These are phyloP conservation scores for Dryocosmus kuriphilus DNA, from an alignment of 2,888 invertebrate species.

Conservation along the genomic window DNA sequence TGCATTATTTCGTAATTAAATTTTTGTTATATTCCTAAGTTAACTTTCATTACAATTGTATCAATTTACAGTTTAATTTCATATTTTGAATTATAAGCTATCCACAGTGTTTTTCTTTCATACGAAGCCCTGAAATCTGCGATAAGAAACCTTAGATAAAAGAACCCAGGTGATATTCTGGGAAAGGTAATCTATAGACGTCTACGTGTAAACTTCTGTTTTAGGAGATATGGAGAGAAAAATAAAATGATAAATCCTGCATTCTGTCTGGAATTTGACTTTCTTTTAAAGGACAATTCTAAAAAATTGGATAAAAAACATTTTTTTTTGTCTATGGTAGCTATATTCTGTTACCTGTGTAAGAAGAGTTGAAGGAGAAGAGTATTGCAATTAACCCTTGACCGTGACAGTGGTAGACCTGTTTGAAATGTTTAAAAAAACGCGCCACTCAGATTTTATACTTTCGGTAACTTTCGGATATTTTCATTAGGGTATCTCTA, in stretches of 20 bases:
- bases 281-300: background rate
- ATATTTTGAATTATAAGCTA: background rate
- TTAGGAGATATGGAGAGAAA: slow-evolving; percentile 37
- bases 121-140: slow-evolving; percentile 28
- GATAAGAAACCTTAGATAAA: slow-evolving; percentile 47
- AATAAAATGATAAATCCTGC: slow-evolving; percentile 33
- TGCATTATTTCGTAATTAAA: too few relatives aligned
- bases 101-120: background rate
- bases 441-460: too few relatives aligned
- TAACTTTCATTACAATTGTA: background rate
- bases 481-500: too few relatives aligned
- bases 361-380: too few relatives aligned
- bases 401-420: too few relatives aligned
- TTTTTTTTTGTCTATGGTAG: too few relatives aligned
- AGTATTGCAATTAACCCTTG: too few relatives aligned
- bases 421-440: too few relatives aligned
- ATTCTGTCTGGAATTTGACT: background rate
- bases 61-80: background rate
- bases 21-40: background rate
- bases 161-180: slow-evolving; percentile 59
- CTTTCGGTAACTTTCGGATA: too few relatives aligned
- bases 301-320: background rate
- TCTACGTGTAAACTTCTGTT: slow-evolving; percentile 45
- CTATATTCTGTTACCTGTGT: too few relatives aligned
- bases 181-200: slow-evolving; percentile 44